These are phyloP conservation scores for Drosophila burlai DNA, from an alignment of 1,140 invertebrate species.

Conservation along the genomic window DNA sequence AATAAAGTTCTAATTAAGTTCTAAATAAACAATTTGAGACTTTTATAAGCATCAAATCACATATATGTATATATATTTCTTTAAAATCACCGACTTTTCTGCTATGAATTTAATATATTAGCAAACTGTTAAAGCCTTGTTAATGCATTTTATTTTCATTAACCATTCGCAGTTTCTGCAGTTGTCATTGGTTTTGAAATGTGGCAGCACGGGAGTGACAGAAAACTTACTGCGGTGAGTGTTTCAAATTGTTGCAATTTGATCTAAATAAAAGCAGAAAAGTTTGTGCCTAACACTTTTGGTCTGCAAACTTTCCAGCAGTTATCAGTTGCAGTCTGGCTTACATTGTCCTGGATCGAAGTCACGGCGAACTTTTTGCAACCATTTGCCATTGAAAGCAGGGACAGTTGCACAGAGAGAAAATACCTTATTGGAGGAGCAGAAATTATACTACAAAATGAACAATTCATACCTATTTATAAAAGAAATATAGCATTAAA, in stretches of 20 bases:
- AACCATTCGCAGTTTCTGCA: slow-evolving; percentile 9
- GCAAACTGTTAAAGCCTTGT: neutral
- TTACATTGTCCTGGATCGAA: slow-evolving; percentile 28
- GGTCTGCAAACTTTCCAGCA: slow-evolving; percentile 48
- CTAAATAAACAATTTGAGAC: neutral
- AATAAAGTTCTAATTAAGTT: neutral
- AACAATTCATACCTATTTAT: neutral
- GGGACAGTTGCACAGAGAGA: slow-evolving; percentile 31
- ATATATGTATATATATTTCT: too few relatives aligned
- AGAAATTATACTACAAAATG: neutral
- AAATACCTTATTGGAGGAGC: neutral
- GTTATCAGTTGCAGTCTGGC: slow-evolving; percentile 52
- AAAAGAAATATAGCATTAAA: neutral
- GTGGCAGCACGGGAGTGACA: neutral
- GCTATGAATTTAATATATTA: neutral
- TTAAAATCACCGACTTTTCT: neutral
- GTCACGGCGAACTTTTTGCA: slow-evolving; percentile 29
- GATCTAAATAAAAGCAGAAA: slow-evolving; percentile 52
- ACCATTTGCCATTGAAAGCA: slow-evolving; percentile 59
- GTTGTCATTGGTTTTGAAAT: slow-evolving; percentile 8
- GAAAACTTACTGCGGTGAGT: slow-evolving; percentile 52
- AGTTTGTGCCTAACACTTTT: slow-evolving; percentile 43
- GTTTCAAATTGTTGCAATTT: slow-evolving; percentile 54
- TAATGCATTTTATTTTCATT: neutral
- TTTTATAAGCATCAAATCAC: neutral